A percentile compares a stretch with the other conserved stretches of the same genome.
These are phyloP conservation scores for Mantis religiosa DNA, from an alignment of 2,888 invertebrate genomes.

Conservation along the genomic window DNA sequence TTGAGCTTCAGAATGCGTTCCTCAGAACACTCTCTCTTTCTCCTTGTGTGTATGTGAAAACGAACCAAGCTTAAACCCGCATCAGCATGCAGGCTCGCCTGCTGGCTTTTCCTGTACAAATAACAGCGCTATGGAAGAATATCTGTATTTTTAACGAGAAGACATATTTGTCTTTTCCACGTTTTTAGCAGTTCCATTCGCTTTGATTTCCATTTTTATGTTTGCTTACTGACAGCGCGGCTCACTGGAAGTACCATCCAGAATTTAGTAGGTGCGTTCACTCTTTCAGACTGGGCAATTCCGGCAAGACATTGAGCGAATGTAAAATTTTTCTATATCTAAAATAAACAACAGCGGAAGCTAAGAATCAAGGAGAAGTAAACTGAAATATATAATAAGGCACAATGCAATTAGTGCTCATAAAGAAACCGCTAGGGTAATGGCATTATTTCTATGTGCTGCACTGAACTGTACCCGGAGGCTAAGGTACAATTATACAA, in stretches of 20 bases:
- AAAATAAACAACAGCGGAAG: too few species aligned
- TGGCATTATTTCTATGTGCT: too few species aligned
- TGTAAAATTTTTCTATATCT: too few species aligned
- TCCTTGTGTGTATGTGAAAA: not conserved
- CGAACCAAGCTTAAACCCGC: not conserved
- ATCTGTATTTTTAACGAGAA: not conserved
- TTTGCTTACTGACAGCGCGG: not conserved
- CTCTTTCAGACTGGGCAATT: not conserved
- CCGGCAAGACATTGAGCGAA: not conserved
- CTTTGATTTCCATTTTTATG: not conserved
- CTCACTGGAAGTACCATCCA: not conserved
- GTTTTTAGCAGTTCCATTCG: not conserved
- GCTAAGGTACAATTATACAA: too few species aligned
- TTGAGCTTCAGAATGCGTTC: not conserved
- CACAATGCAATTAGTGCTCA: too few species aligned
- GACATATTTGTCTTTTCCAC: not conserved
- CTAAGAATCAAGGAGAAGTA: not conserved
- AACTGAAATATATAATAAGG: not conserved
- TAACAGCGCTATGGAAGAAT: not conserved
- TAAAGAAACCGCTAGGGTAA: too few species aligned
- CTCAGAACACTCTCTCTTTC: not conserved
- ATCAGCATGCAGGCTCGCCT: not conserved
- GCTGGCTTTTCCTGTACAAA: not conserved
- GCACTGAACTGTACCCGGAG: too few species aligned
- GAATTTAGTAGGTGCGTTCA: not conserved